Evolutionary conservation across 2,797 vertebrate genomes (phyloP).

Genomic region (Glyptemys insculpta): DNA sequence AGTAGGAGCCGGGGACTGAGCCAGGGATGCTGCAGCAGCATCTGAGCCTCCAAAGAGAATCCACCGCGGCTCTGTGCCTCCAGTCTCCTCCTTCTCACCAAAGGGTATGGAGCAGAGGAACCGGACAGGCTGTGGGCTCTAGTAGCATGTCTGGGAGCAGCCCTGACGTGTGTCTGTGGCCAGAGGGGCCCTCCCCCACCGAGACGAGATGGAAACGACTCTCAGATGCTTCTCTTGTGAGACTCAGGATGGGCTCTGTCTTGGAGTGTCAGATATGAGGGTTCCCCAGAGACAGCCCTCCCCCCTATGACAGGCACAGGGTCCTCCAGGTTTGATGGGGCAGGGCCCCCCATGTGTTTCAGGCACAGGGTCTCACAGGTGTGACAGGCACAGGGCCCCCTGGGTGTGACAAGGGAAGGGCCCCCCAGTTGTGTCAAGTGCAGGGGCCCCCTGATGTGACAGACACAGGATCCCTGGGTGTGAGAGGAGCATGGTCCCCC

Average conservation of each 20-base stretch:
- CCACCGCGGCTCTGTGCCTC: neutral
- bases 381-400: no score
- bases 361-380: no score
- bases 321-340: no score
- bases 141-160: neutral
- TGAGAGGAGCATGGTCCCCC: no score
- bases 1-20: neutral
- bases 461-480: no score
- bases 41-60: neutral
- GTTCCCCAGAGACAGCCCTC: no score
- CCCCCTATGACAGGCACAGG: no score
- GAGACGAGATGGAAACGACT: neutral
- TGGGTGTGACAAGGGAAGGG: no score
- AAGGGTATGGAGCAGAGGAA: neutral
- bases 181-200: neutral
- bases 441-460: no score
- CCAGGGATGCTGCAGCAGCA: neutral
- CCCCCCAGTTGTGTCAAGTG: no score
- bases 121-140: neutral
- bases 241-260: neutral
- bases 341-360: no score
- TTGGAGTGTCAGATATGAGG: neutral
- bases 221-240: neutral
- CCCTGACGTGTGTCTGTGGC: neutral
- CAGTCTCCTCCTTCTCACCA: neutral